Conservation (phyloP, 2,888 invertebrate genomes). For the Cynaeus angustus region DNA sequence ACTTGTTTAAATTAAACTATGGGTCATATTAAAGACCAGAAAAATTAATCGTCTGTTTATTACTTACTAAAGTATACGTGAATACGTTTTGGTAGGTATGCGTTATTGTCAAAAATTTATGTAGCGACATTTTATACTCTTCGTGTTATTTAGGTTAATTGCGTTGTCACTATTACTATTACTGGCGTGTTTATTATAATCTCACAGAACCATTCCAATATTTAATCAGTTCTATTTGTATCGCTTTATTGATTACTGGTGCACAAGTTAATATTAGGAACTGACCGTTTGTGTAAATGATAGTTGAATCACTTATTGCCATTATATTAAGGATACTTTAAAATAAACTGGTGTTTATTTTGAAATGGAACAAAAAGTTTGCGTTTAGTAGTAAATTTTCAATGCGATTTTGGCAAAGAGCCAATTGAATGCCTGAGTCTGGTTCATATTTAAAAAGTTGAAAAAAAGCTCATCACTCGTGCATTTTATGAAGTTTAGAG, state of each 20-base stretch:
- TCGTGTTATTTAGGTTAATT: slow-evolving; percentile 6
- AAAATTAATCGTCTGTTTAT: slow-evolving; percentile 38
- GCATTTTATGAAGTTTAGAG: slow-evolving; percentile 18
- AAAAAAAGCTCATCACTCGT: slow-evolving; percentile 10
- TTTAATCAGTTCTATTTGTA: slow-evolving; percentile 30
- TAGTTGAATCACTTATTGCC: slow-evolving; percentile 37
- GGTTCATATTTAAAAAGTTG: slow-evolving; percentile 33
- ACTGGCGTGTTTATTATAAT: slow-evolving; percentile 12
- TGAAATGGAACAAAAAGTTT: slow-evolving; percentile 45
- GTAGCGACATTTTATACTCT: background rate
- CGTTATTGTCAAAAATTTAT: too few species aligned
- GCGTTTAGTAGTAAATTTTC: slow-evolving; percentile 48
- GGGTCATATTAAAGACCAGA: slow-evolving; percentile 38
- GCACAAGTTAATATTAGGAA: slow-evolving; percentile 20
- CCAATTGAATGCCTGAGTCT: slow-evolving; percentile 37
- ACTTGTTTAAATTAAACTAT: slow-evolving; percentile 47
- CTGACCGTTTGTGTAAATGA: slow-evolving; percentile 10
- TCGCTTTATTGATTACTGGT: slow-evolving; percentile 25
- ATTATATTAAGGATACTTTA: slow-evolving; percentile 34
- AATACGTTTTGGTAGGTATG: background rate
- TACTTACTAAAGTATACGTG: slow-evolving; percentile 25
- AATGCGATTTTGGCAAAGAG: slow-evolving; percentile 32
- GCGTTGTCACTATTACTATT: slow-evolving; percentile 10
- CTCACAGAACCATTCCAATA: slow-evolving; percentile 6
- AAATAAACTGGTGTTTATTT: slow-evolving; percentile 43